Conservation (phyloP, 2,113 vertebrate species). For the Nothocercus julius region DNA sequence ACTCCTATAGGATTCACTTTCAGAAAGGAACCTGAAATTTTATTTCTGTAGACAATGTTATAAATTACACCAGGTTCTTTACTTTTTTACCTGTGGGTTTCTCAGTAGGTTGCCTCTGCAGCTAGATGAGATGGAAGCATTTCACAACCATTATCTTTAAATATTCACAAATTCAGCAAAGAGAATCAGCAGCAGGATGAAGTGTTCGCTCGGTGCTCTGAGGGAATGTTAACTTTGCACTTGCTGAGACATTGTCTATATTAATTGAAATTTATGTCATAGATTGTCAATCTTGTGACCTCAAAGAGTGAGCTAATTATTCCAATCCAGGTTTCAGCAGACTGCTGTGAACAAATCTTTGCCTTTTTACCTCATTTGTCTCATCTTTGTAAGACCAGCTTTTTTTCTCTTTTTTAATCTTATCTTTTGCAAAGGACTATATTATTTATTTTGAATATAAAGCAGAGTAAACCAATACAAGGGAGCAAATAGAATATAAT, state of each 20-base stretch:
- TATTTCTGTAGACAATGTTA: not conserved
- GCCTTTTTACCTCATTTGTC: slow-evolving; percentile 1
- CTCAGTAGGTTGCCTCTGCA: not conserved
- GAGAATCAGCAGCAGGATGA: not conserved
- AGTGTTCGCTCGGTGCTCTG: not conserved
- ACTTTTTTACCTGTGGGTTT: not conserved
- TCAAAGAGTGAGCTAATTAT: slow-evolving; percentile 13
- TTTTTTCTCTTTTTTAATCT: not conserved
- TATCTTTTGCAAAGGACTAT: not conserved
- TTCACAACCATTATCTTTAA: not conserved
- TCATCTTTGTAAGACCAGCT: not conserved
- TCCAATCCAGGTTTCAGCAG: not conserved
- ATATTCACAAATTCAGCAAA: not conserved
- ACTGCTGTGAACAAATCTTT: not conserved
- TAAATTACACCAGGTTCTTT: not conserved
- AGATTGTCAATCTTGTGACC: slow-evolving; percentile 11
- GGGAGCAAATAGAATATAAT: not conserved
- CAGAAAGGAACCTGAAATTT: not conserved
- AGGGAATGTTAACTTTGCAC: not conserved
- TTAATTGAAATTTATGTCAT: slow-evolving; percentile 46
- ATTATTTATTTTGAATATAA: not conserved
- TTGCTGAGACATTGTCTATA: not conserved
- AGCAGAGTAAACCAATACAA: not conserved
- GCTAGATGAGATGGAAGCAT: not conserved
- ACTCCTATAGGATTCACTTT: not conserved